Evolutionary conservation across 2,113 vertebrate species (phyloP).

Genomic region (Fregata magnificens): DNA sequence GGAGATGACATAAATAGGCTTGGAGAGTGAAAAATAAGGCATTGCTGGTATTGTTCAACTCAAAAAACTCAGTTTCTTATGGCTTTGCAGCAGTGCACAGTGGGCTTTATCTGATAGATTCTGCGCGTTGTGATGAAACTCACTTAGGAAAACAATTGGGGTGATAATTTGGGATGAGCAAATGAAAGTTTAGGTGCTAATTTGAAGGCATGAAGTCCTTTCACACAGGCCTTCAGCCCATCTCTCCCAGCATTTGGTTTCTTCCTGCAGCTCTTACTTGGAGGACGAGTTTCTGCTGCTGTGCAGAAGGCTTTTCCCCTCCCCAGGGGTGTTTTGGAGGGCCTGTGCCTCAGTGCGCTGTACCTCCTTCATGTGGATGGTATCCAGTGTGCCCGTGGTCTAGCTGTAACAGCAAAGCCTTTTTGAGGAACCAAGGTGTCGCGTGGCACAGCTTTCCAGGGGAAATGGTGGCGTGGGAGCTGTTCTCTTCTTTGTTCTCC

Average conservation of each 20-base stretch:
- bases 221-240: not conserved
- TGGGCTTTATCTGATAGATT: not conserved
- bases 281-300: not conserved
- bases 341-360: not conserved
- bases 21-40: not conserved
- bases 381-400: not conserved
- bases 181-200: not conserved
- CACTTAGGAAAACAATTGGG: not conserved
- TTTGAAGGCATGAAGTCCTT: not conserved
- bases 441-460: rapidly evolving
- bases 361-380: not conserved
- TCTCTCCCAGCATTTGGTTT: not conserved
- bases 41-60: not conserved
- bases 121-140: not conserved
- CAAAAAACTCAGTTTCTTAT: not conserved
- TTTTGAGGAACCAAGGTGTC: not conserved
- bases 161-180: not conserved
- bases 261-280: not conserved
- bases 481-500: not conserved
- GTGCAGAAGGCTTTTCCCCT: not conserved
- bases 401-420: not conserved
- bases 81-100: not conserved
- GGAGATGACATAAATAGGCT: not conserved
- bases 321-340: not conserved
- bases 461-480: not conserved